A percentile compares a stretch with the other conserved stretches of the same genome.
Evolutionary conservation across 2,797 vertebrate genomes (phyloP).

Genomic region (Lithobates pipiens): DNA sequence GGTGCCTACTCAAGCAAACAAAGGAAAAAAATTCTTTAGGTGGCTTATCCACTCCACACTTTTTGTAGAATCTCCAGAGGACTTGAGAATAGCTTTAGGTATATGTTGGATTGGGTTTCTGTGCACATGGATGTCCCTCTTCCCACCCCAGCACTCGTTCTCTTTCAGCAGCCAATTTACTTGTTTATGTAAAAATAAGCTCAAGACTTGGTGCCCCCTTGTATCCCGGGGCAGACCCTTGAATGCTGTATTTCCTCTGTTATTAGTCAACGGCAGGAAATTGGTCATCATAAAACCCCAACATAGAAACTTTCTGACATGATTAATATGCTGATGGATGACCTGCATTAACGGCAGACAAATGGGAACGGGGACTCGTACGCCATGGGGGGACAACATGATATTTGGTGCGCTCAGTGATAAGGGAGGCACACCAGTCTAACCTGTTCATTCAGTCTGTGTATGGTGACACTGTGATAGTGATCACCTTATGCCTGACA

Average conservation of each 20-base stretch:
- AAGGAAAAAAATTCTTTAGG: too few species aligned
- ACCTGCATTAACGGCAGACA: not conserved
- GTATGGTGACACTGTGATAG: not conserved
- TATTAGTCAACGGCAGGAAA: slow-evolving; percentile 61
- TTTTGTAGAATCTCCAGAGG: too few species aligned
- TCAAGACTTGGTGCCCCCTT: slow-evolving; percentile 2
- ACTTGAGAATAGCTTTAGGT: slow-evolving; percentile 19
- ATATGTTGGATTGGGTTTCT: slow-evolving; percentile 19
- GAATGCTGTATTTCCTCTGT: slow-evolving; percentile 41
- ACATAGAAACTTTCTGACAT: slow-evolving; percentile 14
- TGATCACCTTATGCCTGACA: not conserved
- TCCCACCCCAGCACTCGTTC: slow-evolving; percentile 28
- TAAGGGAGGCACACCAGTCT: slow-evolving; percentile 16
- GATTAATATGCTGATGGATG: slow-evolving; percentile 30
- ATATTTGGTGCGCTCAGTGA: slow-evolving; percentile 6
- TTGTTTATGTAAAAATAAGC: slow-evolving; percentile 58
- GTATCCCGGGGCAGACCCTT: slow-evolving; percentile 42
- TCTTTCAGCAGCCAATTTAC: slow-evolving; percentile 56
- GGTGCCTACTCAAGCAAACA: too few species aligned
- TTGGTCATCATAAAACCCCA: slow-evolving; percentile 43
- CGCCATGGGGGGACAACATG: not conserved
- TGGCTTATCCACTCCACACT: too few species aligned
- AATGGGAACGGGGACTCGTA: not conserved
- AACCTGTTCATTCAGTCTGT: slow-evolving; percentile 28
- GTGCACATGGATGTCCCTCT: slow-evolving; percentile 8